A percentile compares a stretch with the other conserved stretches of the same genome.
phyloP scores from a whole-genome alignment of 1,140 invertebrate genomes.

The Probaryconus sp. region DNA sequence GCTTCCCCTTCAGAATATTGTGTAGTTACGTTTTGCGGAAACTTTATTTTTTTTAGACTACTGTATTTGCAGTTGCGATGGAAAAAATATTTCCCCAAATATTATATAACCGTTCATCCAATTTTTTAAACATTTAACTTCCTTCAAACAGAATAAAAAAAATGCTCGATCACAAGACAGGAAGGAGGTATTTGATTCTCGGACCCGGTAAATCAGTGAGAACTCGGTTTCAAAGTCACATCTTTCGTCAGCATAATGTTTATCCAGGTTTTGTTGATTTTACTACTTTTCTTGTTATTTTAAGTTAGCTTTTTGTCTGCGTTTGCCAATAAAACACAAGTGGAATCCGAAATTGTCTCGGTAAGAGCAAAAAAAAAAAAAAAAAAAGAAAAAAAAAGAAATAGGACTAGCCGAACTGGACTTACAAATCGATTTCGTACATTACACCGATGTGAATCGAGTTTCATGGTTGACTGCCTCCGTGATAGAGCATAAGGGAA shows the following conservation, averaged over 20 bases:
- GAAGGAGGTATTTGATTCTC: conserved; percentile 11
- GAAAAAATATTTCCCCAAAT: no score
- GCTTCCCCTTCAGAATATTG: no score
- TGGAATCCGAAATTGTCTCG: conserved; percentile 46
- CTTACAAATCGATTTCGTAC: conserved; percentile 41
- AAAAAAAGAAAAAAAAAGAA: no score
- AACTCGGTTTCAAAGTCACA: conserved; percentile 38
- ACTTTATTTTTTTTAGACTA: no score
- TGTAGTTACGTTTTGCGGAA: no score
- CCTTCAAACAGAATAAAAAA: no score
- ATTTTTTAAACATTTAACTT: no score
- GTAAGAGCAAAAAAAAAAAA: no score
- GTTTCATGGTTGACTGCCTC: conserved; percentile 39
- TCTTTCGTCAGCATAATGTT: conserved; percentile 31
- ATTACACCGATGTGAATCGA: conserved; percentile 48
- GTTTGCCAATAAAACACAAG: conserved; percentile 33
- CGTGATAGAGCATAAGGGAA: conserved; percentile 44
- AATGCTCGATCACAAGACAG: no score
- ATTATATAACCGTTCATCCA: no score
- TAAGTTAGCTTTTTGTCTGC: conserved; percentile 11
- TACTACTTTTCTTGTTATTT: conserved; percentile 32
- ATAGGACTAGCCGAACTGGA: conserved; percentile 33
- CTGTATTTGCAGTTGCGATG: no score
- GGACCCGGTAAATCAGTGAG: conserved; percentile 1
- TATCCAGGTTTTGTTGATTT: conserved; percentile 45